Conservation (phyloP, 2,888 invertebrate genomes). For the Deroplatys truncata region DNA sequence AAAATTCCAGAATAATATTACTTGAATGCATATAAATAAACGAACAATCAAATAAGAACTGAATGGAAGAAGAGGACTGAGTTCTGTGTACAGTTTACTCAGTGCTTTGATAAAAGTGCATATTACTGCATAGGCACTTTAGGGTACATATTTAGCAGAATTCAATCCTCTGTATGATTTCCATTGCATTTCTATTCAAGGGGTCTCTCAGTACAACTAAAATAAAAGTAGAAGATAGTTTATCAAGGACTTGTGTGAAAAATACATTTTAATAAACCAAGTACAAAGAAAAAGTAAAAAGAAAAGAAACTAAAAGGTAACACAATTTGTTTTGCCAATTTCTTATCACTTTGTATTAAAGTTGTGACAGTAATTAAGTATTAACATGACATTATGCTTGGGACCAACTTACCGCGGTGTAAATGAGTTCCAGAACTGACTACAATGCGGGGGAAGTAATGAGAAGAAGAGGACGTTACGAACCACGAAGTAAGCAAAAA, state of each 20-base stretch:
- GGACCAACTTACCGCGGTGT: constrained; percentile 88
- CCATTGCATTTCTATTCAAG: neutral
- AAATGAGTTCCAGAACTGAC: constrained; percentile 98
- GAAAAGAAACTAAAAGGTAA: neutral
- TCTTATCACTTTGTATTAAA: constrained; percentile 12
- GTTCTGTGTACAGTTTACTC: neutral
- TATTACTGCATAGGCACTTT: neutral
- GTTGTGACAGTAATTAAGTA: constrained; percentile 36
- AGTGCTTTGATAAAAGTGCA: neutral
- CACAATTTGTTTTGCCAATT: constrained; percentile 4
- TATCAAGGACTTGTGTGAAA: constrained; percentile 10
- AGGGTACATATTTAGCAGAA: neutral
- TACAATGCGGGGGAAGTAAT: constrained; percentile 60
- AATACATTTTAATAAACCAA: neutral
- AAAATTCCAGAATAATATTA: neutral
- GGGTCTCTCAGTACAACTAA: neutral
- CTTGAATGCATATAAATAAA: neutral
- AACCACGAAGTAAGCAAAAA: constrained; percentile 34
- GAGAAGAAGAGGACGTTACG: constrained; percentile 63
- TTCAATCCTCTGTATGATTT: neutral
- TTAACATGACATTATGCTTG: constrained; percentile 24
- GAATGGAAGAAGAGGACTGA: neutral
- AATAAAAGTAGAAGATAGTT: constrained; percentile 9
- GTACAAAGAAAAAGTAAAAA: constrained; percentile 2
- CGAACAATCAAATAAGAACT: neutral